phyloP scores from a whole-genome alignment of 2,797 vertebrate genomes.

The Otus scops region DNA sequence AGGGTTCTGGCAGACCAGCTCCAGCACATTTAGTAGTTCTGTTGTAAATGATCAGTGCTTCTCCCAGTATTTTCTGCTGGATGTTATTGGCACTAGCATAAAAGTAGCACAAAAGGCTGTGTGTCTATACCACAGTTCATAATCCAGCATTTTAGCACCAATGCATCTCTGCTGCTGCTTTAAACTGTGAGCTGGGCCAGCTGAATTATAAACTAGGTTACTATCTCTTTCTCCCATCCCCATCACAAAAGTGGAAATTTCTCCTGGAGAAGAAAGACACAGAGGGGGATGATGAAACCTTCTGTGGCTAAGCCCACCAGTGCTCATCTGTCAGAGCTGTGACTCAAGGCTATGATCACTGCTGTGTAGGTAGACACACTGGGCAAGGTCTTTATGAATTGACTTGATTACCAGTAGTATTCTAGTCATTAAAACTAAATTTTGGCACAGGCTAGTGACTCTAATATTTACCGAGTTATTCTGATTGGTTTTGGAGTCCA shows the following conservation, averaged over 20 bases:
- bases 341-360: background rate
- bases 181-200: background rate
- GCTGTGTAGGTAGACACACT: background rate
- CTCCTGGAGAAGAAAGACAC: rapidly evolving
- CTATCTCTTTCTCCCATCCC: background rate
- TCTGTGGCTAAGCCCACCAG: background rate
- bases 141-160: background rate
- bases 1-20: background rate
- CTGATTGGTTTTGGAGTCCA: background rate
- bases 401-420: background rate
- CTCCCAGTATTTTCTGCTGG: background rate
- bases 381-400: background rate
- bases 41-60: background rate
- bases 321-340: background rate
- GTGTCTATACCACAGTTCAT: background rate
- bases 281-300: background rate
- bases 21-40: background rate
- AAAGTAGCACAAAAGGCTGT: background rate
- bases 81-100: background rate
- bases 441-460: background rate
- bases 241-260: background rate
- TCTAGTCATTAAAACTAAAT: background rate
- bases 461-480: background rate
- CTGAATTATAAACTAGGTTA: background rate
- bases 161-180: background rate